phyloP scores from a whole-genome alignment of 2,888 invertebrate species.

The Ornithoptera alexandrae region DNA sequence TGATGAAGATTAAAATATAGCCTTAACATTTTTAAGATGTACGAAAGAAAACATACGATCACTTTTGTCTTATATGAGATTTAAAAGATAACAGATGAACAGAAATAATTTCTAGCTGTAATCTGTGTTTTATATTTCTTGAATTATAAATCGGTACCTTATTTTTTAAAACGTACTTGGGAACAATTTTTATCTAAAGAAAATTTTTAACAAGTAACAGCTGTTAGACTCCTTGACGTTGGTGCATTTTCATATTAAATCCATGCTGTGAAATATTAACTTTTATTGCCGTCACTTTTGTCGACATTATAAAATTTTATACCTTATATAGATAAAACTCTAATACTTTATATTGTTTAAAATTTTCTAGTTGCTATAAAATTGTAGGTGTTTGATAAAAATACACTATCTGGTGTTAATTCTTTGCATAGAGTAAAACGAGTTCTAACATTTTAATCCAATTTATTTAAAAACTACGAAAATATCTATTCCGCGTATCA shows the following conservation, averaged over 20 bases:
- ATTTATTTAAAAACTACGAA: conserved; percentile 9
- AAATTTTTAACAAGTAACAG: background rate
- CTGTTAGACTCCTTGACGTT: conserved; percentile 1
- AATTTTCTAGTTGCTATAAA: background rate
- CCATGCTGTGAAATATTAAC: background rate
- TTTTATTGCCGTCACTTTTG: conserved; percentile 6
- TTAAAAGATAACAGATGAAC: no score
- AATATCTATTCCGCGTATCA: conserved; percentile 7
- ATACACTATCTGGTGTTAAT: background rate
- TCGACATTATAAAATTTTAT: background rate
- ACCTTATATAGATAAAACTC: background rate
- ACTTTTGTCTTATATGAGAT: no score
- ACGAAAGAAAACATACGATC: no score
- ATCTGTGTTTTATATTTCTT: no score
- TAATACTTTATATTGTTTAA: background rate
- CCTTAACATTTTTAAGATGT: no score
- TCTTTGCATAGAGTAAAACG: background rate
- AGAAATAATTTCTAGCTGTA: no score
- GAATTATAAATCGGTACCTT: background rate
- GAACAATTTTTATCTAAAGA: background rate
- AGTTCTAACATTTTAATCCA: background rate
- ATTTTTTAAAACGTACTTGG: background rate
- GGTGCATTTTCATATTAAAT: conserved; percentile 1
- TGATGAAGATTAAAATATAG: no score
- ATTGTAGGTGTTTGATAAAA: background rate